These are phyloP conservation scores for Helleia helle DNA, from an alignment of 2,888 invertebrate genomes.

Conservation along the genomic window DNA sequence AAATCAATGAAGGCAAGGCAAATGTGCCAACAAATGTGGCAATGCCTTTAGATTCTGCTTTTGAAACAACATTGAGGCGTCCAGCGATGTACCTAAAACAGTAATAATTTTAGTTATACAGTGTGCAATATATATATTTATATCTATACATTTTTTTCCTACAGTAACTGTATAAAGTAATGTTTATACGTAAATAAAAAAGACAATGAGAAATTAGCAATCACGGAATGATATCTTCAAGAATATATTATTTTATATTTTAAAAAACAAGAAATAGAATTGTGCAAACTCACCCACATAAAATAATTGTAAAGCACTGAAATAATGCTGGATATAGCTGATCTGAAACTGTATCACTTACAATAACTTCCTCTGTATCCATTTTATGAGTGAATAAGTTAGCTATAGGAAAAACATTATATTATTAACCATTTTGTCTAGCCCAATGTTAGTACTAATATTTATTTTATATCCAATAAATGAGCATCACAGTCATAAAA, in stretches of 20 bases:
- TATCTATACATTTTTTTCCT: neutral
- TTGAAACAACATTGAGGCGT: conserved; percentile 85
- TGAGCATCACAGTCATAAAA: too few relatives aligned
- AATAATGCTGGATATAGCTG: conserved; percentile 92
- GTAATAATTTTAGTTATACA: conserved; percentile 2
- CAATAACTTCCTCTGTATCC: conserved; percentile 25
- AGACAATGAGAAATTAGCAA: too few relatives aligned
- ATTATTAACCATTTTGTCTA: too few relatives aligned
- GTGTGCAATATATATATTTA: neutral
- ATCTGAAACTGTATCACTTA: conserved; percentile 71
- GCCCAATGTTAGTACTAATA: too few relatives aligned
- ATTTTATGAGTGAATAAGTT: too few relatives aligned
- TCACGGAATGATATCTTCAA: too few relatives aligned
- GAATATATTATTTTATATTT: too few relatives aligned
- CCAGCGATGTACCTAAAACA: conserved; percentile 85
- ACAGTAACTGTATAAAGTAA: neutral
- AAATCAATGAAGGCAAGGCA: conserved; percentile 93
- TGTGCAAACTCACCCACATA: conserved; percentile 83
- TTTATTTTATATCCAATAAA: too few relatives aligned
- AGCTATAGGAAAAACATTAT: too few relatives aligned
- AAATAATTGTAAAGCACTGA: conserved; percentile 92
- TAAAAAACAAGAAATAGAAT: too few relatives aligned
- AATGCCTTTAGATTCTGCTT: conserved; percentile 90
- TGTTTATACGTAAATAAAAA: too few relatives aligned
- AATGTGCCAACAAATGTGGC: conserved; percentile 95